Base-by-base conservation (phyloP, 2,113 vertebrate genomes). In the Rhinolophus ferrumequinum region DNA sequence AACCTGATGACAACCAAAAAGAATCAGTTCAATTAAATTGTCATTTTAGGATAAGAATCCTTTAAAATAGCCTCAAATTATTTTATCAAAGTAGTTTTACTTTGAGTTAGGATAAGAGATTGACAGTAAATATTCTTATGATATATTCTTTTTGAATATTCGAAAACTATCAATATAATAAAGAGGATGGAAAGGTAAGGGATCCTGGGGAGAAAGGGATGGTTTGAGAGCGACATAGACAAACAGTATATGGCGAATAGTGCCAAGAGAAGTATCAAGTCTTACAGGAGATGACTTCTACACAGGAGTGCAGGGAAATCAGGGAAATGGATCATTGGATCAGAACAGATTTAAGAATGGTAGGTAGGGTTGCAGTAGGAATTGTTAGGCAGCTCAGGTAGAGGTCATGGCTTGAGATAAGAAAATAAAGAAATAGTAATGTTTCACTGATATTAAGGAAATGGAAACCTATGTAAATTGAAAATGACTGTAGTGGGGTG, bases 41-140 rank as follows among this genome's bases (percentile, higher is more conserved):
- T 69, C n/a, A 70, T 86, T 86, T 94, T 92, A 84, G 56, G 35
- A 50, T 87, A 93, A 52, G 18, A 70, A 64, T 88, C 8, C 18
- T 80, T 88, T 52, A 62, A 92, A 97, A 52, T 52, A 75, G 14
- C 28, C 12, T 60, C 41, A 58, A 82, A 18, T 90, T 88, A 77
- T 64, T 90, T 93, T 86, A 70, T 26, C 54, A 86, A 33, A 92
- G 28, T n/a, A 75, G 58, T 90, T 92, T 89, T 84, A 72, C 44
- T 93, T 95, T 72, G 60, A 69, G 44, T 86, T 94, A 60, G 54
- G 30, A 14, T 81, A 62, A 56, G 80, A 87, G 80, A 84, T 56
- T 85, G 35, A 93, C 58, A 26, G 12, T 56, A 73, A 83, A 50
- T 67, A 9, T 52, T 87, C 21, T 56, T 88, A 41, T 11, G 41